Base-by-base conservation (phyloP, 2,113 vertebrate species). In the Nesogale talazaci region DNA sequence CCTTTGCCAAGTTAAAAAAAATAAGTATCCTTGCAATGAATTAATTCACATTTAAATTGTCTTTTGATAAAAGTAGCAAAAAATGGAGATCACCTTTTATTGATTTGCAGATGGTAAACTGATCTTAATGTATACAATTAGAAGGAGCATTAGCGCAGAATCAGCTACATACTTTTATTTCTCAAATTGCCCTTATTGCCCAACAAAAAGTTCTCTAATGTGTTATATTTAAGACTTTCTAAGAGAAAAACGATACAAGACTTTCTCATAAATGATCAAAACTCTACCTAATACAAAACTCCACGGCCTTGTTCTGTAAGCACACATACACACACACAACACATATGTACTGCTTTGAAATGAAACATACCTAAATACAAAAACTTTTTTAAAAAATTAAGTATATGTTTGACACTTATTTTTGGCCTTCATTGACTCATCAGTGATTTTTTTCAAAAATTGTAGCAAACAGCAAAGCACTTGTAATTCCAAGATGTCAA, bases 41-140 rank as follows among this genome's bases (percentile, higher is more conserved):
- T 94, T 95, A 93, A 94, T 88, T 94, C 83, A 92, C 93, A 90
- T 34, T 74, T 84, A 92, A 59, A 36, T 38, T 83, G 83, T 63
- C 75, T 88, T 94, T 76, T 74, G 88, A 94, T 90, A 93, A 77
- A 67, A 81, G 93, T 88, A 93, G 87, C 42, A 22, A 93, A 89
- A 94, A 90, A 83, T 59, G 93, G 57, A 94, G 92, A 78, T 65
- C 31, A 92, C 67, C 89, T 92, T 85, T 95, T 57, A 93, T 77
- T 89, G 88, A 94, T 90, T 88, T 81, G 92, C 70, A 69, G 75
- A 70, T 84, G 84, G 57, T 88, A 93, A 90, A 79, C 78, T 83
- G 70, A 76, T 67, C 86, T 87, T 85, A 85, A 63, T 78, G 46
- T 38, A 61, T 63, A 88, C 84, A 42, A 89, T 79, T 74, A 88